Base-by-base conservation (phyloP, 2,888 invertebrate species). In the Seira musarum region DNA sequence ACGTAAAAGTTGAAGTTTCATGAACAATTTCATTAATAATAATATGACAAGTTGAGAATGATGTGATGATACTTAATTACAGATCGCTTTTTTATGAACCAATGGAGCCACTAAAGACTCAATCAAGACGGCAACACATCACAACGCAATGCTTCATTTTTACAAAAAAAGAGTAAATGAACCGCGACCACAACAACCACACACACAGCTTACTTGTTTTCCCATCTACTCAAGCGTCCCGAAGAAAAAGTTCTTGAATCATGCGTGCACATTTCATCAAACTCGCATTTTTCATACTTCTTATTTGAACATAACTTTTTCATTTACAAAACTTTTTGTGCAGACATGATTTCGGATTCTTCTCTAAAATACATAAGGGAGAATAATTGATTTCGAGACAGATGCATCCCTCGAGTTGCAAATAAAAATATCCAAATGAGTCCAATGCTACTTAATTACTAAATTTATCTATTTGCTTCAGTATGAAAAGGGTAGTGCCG, bases 161-260 rank as follows among this genome's bases (percentile, higher is more conserved):
- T 5, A 40, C 40, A 30, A 17, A 8, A 69, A 61, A 61, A 17
- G 49, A 24, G 25, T 17, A 19, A 24, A 24, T 70, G 61, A 24
- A 40, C 21, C 17, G 19, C 5, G 67, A 57, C 53, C 22, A 64
- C 72, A 63, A 72, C 70, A 70, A 57, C 57, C 70, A 61, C 35
- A 60, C 63, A 46, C 72, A 72, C 72, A 72, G 64, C 72, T 60
- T 57, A 60, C 63, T 64, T 40, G 63, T 63, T 72, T 72, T 25
- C 24, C 24, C 17, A 67, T 69, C n/a, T n/a, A n/a, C n/a, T n/a
- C n/a, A n/a, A n/a, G n/a, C n/a, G n/a, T n/a, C n/a, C n/a, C n/a
- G n/a, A n/a, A n/a, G n/a, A 57, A 57, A 57, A 57, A 57, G 57
- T 15, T n/a, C 17, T 40, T 40, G 57, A 6, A 57, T 57, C 57